These are phyloP conservation scores for Euthynnus affinis DNA, from an alignment of 2,797 vertebrate species.

Conservation along the genomic window DNA sequence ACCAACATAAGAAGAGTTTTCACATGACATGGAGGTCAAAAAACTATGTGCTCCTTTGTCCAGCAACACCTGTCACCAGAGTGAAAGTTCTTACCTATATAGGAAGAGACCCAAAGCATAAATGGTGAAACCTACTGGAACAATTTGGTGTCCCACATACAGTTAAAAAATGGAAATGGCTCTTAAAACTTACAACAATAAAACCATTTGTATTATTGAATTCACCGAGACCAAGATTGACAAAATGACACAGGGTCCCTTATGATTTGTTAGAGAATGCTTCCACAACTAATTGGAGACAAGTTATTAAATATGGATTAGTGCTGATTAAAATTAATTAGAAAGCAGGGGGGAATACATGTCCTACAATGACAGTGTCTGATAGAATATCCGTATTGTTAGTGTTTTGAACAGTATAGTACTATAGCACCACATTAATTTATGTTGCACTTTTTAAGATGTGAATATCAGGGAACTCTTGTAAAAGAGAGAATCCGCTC, in stretches of 20 bases:
- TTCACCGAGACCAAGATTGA: not conserved
- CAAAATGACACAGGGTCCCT: conserved; percentile 15
- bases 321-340: conserved; percentile 62
- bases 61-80: too few species aligned
- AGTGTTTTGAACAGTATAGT: not conserved
- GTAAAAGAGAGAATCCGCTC: too few species aligned
- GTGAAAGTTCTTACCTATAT: too few species aligned
- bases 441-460: too few species aligned
- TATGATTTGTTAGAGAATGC: not conserved
- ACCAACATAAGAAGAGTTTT: too few species aligned
- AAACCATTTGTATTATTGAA: conserved; percentile 6
- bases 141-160: too few species aligned
- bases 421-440: too few species aligned
- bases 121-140: too few species aligned
- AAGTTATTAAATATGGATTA: conserved; percentile 62
- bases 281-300: conserved; percentile 31
- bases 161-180: too few species aligned
- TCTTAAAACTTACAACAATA: not conserved
- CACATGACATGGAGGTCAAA: too few species aligned
- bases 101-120: too few species aligned
- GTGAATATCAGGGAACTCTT: not conserved
- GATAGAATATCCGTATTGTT: not conserved
- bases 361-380: conserved; percentile 8
- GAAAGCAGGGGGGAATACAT: conserved; percentile 14
- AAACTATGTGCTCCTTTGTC: too few species aligned